Base-by-base conservation (phyloP, 2,797 vertebrate genomes). In the Platyrinchus mystaceus region DNA sequence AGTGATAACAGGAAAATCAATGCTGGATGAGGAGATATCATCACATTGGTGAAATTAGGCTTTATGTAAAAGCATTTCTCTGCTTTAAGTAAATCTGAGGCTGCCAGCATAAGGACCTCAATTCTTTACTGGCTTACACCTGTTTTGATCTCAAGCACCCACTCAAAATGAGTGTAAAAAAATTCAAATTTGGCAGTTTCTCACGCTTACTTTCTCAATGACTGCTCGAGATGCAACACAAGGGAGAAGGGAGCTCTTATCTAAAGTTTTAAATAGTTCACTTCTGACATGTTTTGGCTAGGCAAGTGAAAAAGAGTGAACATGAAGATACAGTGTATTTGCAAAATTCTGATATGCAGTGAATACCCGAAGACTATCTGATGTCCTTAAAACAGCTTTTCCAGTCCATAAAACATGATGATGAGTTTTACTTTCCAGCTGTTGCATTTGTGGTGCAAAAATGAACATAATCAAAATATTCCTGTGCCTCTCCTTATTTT, bases 171-270 rank as follows among this genome's bases (percentile, higher is more conserved):
- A 94, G 52, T 21, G 58, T 12, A 44, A 95, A 94, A 70, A 59
- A 47, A 32, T 26, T 83, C 53, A 76, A 56, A 78, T 67, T 78
- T 59, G 36, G 32, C 66, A 47, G 69, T 78, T 92, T 87, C 80
- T 93, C 92, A 87, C 3, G 4, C 43, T 89, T 85, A n/a, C 53
- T 89, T 96, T 95, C 92, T 84, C 83, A 93, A 93, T 78, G 87
- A 75, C 87, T 93, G 63, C 28, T 76, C 77, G 49, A 70, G 64
- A 90, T 89, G 81, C 77, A 94, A 94, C 95, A 75, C 7, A 94
- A 53, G 60, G 43, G 55, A 93, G 55, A 88, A 93, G 1, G 21
- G 69, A 78, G 73, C 26, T 75, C 82, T 89, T 87, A 84, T 71
- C 62, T 85, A 12, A 76, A 87, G 58, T 92, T 84, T 90, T 84